phyloP scores from a whole-genome alignment of 1,140 invertebrate species.

The Steinernema khuongi region DNA sequence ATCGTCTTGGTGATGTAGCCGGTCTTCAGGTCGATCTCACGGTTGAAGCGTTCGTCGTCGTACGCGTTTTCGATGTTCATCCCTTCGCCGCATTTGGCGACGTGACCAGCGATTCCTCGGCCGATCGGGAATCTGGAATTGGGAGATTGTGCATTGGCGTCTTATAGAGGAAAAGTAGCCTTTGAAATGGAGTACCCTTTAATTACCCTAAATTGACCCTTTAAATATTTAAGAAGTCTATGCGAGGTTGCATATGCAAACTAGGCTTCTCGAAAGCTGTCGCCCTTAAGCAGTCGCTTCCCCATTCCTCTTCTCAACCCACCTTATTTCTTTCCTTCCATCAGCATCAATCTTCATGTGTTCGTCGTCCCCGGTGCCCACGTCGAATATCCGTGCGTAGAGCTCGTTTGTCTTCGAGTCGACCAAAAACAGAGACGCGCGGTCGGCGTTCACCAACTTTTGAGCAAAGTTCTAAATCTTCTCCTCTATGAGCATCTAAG shows the following conservation, averaged over 20 bases:
- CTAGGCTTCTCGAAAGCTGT: no score
- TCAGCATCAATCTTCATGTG: slow-evolving; percentile 31
- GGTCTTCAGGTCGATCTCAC: slow-evolving; percentile 70
- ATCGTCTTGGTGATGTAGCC: slow-evolving; percentile 73
- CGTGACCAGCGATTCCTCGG: slow-evolving; percentile 85
- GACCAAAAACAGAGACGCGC: slow-evolving; percentile 59
- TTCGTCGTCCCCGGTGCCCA: slow-evolving; percentile 60
- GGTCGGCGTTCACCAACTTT: slow-evolving; percentile 72
- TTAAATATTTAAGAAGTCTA: slow-evolving; percentile 9
- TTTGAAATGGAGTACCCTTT: slow-evolving; percentile 23
- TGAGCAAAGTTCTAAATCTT: slow-evolving; percentile 69
- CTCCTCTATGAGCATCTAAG: slow-evolving; percentile 17
- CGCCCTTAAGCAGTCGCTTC: no score
- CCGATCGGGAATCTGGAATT: slow-evolving; percentile 79
- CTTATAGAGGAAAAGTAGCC: no score
- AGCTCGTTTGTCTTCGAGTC: slow-evolving; percentile 63
- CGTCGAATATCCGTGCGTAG: slow-evolving; percentile 76
- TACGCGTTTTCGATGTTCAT: slow-evolving; percentile 73
- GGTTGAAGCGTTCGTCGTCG: slow-evolving; percentile 82
- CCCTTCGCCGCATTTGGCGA: slow-evolving; percentile 88
- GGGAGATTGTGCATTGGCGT: no score
- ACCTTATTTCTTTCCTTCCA: slow-evolving; percentile 51
- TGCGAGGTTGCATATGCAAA: not conserved
- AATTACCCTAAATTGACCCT: not conserved
- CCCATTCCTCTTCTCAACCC: not conserved